Conservation (phyloP, 2,797 vertebrate genomes). For the Heliangelus exortis region DNA sequence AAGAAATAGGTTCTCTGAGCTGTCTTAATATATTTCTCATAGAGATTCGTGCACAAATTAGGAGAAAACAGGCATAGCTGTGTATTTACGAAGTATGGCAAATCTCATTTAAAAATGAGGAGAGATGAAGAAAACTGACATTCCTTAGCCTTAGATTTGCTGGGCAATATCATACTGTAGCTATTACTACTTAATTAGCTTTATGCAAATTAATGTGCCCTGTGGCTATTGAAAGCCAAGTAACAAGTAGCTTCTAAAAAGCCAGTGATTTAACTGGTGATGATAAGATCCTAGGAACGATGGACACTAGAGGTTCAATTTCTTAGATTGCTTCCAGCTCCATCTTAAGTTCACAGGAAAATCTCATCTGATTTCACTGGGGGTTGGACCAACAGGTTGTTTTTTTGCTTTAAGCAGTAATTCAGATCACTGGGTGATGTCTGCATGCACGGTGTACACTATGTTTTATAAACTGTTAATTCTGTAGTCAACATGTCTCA, state of each 20-base stretch:
- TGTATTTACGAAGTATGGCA: not conserved
- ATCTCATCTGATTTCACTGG: not conserved
- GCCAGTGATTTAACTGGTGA: not conserved
- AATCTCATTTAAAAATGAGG: not conserved
- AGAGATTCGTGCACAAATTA: not conserved
- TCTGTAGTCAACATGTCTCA: not conserved
- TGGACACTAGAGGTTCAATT: not conserved
- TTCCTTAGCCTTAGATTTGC: not conserved
- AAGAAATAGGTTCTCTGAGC: not conserved
- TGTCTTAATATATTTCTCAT: not conserved
- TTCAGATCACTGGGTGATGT: not conserved
- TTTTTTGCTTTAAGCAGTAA: not conserved
- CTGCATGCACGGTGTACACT: not conserved
- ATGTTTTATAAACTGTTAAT: not conserved
- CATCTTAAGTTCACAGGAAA: not conserved
- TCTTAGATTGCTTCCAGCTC: not conserved
- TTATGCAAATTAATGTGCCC: not conserved
- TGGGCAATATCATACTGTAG: not conserved
- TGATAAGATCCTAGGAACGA: not conserved
- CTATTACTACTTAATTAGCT: not conserved
- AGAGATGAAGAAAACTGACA: not conserved
- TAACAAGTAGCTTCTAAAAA: not conserved
- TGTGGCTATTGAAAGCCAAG: not conserved
- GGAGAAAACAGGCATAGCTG: not conserved
- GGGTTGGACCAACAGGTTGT: not conserved